Conservation (phyloP, 1,140 invertebrate genomes). For the Tenebrio molitor region DNA sequence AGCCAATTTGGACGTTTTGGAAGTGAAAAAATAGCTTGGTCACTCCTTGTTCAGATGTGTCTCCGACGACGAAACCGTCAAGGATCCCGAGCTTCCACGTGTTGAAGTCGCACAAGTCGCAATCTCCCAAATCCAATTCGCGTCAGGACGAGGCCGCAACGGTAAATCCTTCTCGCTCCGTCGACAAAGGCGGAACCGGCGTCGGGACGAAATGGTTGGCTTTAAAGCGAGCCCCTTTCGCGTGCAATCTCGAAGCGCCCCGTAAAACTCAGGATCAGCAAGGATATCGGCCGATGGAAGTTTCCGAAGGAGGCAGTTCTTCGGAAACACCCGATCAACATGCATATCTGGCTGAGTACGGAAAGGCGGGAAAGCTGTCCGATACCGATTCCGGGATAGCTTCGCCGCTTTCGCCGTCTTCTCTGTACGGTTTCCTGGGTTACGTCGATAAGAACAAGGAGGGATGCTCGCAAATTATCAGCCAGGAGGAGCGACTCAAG, state of each 20-base stretch:
- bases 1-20: no score
- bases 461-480: conserved; percentile 1
- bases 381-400: conserved; percentile 73
- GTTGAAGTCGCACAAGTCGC: not conserved
- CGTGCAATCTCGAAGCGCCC: conserved; percentile 6
- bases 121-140: conserved; percentile 8
- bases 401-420: conserved; percentile 70
- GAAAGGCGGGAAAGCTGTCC: conserved; percentile 63
- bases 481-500: not conserved
- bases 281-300: conserved; percentile 21
- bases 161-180: conserved; percentile 12
- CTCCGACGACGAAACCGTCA: not conserved
- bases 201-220: not conserved
- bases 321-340: conserved; percentile 4
- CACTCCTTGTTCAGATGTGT: no score
- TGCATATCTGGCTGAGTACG: conserved; percentile 16
- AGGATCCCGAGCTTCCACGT: conserved; percentile 1
- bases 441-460: conserved; percentile 53
- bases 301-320: conserved; percentile 7
- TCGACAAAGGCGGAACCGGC: not conserved
- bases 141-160: not conserved
- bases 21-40: no score
- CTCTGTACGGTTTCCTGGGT: conserved; percentile 59
- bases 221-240: conserved; percentile 1
- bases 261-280: conserved; percentile 8